Evolutionary conservation across 2,888 invertebrate species (phyloP).

Genomic region (Catonia carolina): DNA sequence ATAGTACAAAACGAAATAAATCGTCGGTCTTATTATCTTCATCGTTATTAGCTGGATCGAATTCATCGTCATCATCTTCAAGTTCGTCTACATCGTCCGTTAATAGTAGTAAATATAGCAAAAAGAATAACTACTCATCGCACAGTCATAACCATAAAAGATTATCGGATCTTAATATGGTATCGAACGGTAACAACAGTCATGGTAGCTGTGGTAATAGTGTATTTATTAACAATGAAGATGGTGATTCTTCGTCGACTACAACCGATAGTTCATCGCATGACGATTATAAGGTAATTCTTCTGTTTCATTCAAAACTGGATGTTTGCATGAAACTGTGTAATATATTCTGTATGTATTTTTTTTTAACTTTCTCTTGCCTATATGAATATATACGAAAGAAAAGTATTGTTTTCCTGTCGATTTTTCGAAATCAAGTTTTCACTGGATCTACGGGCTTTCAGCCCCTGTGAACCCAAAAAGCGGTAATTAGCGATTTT

Average conservation of each 20-base stretch:
- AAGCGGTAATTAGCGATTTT: too few species aligned
- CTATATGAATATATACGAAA: too few species aligned
- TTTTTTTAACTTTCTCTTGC: too few species aligned
- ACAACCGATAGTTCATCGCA: conserved; percentile 62
- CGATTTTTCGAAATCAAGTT: too few species aligned
- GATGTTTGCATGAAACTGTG: too few species aligned
- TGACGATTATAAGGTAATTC: conserved; percentile 47
- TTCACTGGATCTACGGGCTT: too few species aligned
- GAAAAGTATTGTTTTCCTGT: too few species aligned
- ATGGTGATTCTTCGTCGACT: conserved; percentile 57
- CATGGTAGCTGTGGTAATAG: background rate
- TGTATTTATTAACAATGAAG: conserved; percentile 23
- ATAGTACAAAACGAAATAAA: background rate
- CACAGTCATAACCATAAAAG: background rate
- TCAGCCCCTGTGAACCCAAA: too few species aligned
- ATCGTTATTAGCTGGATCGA: background rate
- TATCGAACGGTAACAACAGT: conserved; percentile 3
- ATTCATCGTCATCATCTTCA: background rate
- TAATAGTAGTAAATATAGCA: background rate
- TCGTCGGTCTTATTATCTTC: background rate
- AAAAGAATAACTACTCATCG: background rate
- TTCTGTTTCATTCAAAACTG: too few species aligned
- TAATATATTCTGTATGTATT: too few species aligned
- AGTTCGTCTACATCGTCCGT: background rate
- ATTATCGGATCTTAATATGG: background rate